Base-by-base conservation (phyloP, 2,113 vertebrate species). In the Rissa tridactyla region DNA sequence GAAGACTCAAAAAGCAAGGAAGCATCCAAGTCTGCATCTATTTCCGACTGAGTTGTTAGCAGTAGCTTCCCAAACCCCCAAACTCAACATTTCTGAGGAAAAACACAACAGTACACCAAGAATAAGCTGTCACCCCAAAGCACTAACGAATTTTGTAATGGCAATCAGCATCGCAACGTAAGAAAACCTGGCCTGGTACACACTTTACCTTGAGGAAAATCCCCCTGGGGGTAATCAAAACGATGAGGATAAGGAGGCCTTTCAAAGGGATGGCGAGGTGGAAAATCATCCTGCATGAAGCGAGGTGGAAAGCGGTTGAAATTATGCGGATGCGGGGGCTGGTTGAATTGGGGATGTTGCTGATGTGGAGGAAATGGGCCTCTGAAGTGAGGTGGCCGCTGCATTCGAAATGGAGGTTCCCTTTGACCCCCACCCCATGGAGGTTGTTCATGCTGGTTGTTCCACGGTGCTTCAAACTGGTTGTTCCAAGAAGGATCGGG, bases 261-360 rank as follows among this genome's bases (percentile, higher is more conserved):
- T 95, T 99, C 99, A 27, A 99, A 99, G 89, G 99, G 99, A 97
- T 99, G 99, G 57, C 99, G 98, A 3, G 99, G 99, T 30, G 99
- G 99, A 55, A 99, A 99, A 82, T 99, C 99, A 3, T 99, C 99
- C 97, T 99, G 99, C 99, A 99, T 99, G 96, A 99, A 99, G 80
- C 99, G 99, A 9, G 99, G 99, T 1, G 99, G 99, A 94, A 99
- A 99, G 94, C 99, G 99, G 87, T 99, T 99, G 89, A 99, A 99
- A 96, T 99, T 99, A 70, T 99, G 99, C 7, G 99, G 99, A 36
- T 99, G 99, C 3, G 99, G 99, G 10, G 99, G 99, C 97, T 99
- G 99, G 98, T 98, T 99, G 96, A 99, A 99, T 77, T 99, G 99
- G 17, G 99, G 99, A 80, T 99, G 99, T 97, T 99, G 99, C 97